A percentile compares a stretch with the other conserved stretches of the same genome.
Conservation (phyloP, 2,797 vertebrate species). For the Tenualosa ilisha region DNA sequence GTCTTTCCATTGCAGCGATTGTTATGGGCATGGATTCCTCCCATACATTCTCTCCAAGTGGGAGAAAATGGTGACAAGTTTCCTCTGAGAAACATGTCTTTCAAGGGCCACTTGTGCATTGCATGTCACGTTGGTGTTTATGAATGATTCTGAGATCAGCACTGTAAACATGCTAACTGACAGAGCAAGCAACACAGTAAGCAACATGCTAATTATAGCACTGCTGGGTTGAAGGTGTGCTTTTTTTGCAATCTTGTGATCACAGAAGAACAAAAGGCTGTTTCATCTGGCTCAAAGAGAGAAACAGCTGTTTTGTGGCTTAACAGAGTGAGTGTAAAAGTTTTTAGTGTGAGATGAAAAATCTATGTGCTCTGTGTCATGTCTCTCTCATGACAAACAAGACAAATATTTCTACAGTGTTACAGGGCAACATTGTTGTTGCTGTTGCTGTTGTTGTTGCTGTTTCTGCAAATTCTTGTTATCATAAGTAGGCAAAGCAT, state of each 20-base stretch:
- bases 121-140: conserved; percentile 11
- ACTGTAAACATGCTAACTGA: conserved; percentile 27
- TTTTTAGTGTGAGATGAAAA: neutral
- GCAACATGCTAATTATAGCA: conserved; percentile 38
- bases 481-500: too few relatives aligned
- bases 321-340: neutral
- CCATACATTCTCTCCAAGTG: neutral
- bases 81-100: neutral
- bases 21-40: neutral
- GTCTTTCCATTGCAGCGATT: conserved; percentile 9
- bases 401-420: too few relatives aligned
- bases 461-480: too few relatives aligned
- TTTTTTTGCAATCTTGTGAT: conserved; percentile 40
- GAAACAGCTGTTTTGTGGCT: neutral
- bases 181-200: conserved; percentile 19
- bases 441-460: too few relatives aligned
- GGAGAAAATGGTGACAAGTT: neutral
- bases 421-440: too few relatives aligned
- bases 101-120: neutral
- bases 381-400: neutral
- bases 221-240: conserved; percentile 30
- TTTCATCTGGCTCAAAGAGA: conserved; percentile 23
- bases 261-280: conserved; percentile 44
- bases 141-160: conserved; percentile 46
- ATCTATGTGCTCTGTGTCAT: neutral